Base-by-base conservation (phyloP, 2,797 vertebrate genomes). In the Pseudomugil gertrudae region DNA sequence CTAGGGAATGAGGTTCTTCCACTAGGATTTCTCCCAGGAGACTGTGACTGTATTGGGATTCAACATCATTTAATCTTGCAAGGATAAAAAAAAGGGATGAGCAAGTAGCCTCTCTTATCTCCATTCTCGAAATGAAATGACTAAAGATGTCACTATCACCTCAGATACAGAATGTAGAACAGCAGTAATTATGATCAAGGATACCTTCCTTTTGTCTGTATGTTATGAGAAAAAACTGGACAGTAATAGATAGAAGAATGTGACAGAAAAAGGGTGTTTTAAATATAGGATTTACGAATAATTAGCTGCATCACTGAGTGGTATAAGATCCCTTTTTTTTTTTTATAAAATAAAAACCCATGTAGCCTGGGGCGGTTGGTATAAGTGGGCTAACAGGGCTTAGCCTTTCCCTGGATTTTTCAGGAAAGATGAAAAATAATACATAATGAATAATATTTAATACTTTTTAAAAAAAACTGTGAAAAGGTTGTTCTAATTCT, bases 1-100 rank as follows among this genome's bases (percentile, higher is more conserved):
- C 71, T 38, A 17, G 75, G 51, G 77, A 88, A 89, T 84, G 80
- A 89, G 67, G 68, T 74, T 69, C 57, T 76, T 83, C 74, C 65
- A 17, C 59, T 47, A 59, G 57, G 74, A 88, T 78, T 68, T 61
- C 54, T 86, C 78, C 75, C 65, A 1, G 0, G 63, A 70, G 63
- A 84, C 54, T 3, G 11, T 13, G 63, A 57, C 56, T 73, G 58
- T 27, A 75, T 74, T 74, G 62, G 55, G 68, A 79, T 83, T 76
- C 33, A 63, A 62, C 63, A 55, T 69, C 69, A 79, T 89, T 80
- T 86, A 81, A 85, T 89, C 82, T 84, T 55, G 67, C 54, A 50
- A 69, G 58, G 53, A 54, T 72, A 40, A 40, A 40, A 15, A 19
- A 2, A 5, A 15, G 76, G 65, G 64, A 66, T n/a, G 81, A 61